Percentiles rank a stretch among this genome's conserved stretches.
phyloP scores from a whole-genome alignment of 2,888 invertebrate species.

The Colletes collaris region DNA sequence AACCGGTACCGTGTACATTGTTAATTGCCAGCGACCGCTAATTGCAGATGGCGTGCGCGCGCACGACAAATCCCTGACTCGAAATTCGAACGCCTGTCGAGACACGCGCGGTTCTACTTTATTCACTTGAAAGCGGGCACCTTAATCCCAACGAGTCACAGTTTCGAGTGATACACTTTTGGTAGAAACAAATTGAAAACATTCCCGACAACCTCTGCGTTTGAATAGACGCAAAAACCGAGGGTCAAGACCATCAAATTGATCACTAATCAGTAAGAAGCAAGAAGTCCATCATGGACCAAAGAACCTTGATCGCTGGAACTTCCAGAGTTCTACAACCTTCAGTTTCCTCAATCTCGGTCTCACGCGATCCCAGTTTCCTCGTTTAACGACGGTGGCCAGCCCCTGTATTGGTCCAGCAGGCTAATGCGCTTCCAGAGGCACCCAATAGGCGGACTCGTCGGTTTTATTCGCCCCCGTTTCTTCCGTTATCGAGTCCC shows the following conservation, averaged over 20 bases:
- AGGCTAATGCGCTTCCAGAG: conserved; percentile 9
- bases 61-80: conserved; percentile 11
- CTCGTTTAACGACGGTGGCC: neutral
- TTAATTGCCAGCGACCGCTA: conserved; percentile 65
- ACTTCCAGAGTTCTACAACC: neutral
- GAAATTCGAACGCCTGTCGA: conserved; percentile 35
- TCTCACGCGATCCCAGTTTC: neutral
- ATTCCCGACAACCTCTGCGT: too few relatives aligned
- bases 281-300: too few relatives aligned
- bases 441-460: neutral
- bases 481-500: neutral
- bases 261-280: too few relatives aligned
- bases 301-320: too few relatives aligned
- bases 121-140: neutral
- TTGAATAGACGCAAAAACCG: too few relatives aligned
- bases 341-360: neutral
- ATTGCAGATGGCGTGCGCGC: conserved; percentile 55
- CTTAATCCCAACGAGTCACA: too few relatives aligned
- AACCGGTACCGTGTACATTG: conserved; percentile 61
- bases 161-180: too few relatives aligned
- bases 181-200: too few relatives aligned
- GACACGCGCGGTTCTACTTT: conserved; percentile 2
- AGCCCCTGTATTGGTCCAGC: neutral
- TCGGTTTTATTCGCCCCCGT: conserved; percentile 14
- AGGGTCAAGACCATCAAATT: too few relatives aligned